phyloP scores from a whole-genome alignment of 2,797 vertebrate genomes.

The Urocyon cinereoargenteus region DNA sequence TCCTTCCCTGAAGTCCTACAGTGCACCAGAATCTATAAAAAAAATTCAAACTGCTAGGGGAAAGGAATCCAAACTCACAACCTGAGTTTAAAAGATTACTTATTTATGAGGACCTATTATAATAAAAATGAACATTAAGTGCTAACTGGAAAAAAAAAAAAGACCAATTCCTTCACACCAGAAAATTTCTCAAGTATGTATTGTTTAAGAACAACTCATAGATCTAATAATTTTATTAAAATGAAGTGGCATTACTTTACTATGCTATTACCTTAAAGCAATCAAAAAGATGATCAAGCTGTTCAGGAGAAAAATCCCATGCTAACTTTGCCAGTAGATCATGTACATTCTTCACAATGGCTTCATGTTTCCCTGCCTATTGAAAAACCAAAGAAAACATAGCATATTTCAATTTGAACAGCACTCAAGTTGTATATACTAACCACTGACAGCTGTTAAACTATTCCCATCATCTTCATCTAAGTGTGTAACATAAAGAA shows the following conservation, averaged over 20 bases:
- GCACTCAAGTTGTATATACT: background rate
- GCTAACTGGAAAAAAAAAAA: background rate
- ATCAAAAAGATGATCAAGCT: constrained; percentile 99
- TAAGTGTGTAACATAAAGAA: constrained; percentile 34
- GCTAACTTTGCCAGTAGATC: constrained; percentile 98
- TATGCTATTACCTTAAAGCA: constrained; percentile 95
- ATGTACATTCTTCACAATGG: constrained; percentile 99
- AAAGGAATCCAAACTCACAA: constrained; percentile 30
- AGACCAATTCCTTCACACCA: background rate
- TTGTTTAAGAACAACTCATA: background rate
- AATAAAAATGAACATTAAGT: constrained; percentile 51
- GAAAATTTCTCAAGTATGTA: constrained; percentile 27
- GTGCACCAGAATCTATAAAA: background rate
- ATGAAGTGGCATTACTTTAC: background rate
- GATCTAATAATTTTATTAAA: constrained; percentile 55
- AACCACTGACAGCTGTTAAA: background rate
- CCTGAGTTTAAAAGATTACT: background rate
- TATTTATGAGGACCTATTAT: background rate
- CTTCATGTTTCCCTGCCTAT: constrained; percentile 99
- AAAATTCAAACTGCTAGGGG: constrained; percentile 47
- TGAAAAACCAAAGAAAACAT: constrained; percentile 63
- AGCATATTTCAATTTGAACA: constrained; percentile 30
- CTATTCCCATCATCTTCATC: background rate
- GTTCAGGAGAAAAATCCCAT: constrained; percentile 99
- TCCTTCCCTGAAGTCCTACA: background rate